Evolutionary conservation across 2,797 vertebrate genomes (phyloP).

Genomic region (Acrocephalus scirpaceus): DNA sequence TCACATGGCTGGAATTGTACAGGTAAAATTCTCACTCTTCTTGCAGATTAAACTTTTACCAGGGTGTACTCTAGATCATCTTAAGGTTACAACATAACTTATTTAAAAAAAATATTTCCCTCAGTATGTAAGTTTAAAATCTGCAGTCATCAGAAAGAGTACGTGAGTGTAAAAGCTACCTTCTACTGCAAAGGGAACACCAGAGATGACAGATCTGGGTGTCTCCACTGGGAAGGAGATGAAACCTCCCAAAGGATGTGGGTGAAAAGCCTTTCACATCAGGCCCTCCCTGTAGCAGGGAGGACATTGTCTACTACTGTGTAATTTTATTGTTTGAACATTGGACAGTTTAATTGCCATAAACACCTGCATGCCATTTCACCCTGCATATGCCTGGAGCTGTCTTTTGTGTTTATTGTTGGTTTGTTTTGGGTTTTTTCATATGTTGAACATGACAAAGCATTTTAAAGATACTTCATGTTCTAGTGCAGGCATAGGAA

Average conservation of each 20-base stretch:
- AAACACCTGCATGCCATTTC: neutral
- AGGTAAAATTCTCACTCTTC: neutral
- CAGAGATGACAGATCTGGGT: neutral
- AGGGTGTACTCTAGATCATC: neutral
- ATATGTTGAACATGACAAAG: neutral
- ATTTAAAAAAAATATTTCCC: neutral
- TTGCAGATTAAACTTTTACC: neutral
- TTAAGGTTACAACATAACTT: neutral
- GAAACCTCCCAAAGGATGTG: neutral
- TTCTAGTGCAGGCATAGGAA: neutral
- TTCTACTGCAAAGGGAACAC: neutral
- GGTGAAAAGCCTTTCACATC: neutral
- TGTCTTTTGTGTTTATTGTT: neutral
- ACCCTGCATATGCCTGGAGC: neutral
- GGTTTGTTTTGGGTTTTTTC: neutral
- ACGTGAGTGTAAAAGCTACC: neutral
- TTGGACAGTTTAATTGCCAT: constrained; percentile 30
- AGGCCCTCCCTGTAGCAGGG: constrained; percentile 3
- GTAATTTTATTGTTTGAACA: constrained; percentile 57
- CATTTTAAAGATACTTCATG: neutral
- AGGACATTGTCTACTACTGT: neutral
- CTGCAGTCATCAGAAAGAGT: neutral
- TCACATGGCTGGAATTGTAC: neutral
- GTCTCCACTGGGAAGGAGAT: neutral
- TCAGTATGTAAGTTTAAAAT: neutral